Base-by-base conservation (phyloP, 2,888 invertebrate species). In the Magallana nippona region DNA sequence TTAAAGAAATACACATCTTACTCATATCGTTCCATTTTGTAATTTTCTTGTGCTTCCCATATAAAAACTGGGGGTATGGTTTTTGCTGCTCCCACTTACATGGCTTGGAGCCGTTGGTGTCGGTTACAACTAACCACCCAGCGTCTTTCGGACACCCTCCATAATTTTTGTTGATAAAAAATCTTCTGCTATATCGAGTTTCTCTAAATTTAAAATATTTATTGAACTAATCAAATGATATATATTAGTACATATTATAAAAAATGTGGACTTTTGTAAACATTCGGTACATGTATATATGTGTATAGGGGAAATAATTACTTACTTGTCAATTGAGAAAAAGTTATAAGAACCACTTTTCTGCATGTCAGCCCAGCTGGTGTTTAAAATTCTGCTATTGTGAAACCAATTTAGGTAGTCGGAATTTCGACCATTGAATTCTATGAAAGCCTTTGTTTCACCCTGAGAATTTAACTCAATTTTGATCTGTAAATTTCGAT, bases 351-450 rank as follows among this genome's bases (percentile, higher is more conserved):
- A 22, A 13, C 62, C 55, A 32, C 81, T 17, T 55, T 17, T 32
- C 19, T 13, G 32, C 44, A 81, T 44, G 44, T 60, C 62, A 44
- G 32, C 8, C 60, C 60, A 81, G n/a, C 81, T 81, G 44, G 44
- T 62, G 3, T 81, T n/a, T 2, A 10, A 15, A 27, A 81, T n/a
- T 2, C 62, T 62, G 15, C n/a, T 44, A 44, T 81, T 81, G 2
- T 32, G n/a, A 62, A 81, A 81, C 81, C 81, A 81, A 19, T 60
- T 81, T n/a, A 81, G 17, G 13, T 62, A n/a, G 32, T 60, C 44
- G 10, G 60, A 55, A 1, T 44, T 19, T 19, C n/a, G 32, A 11
- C 60, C 81, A 32, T 81, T 62, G 10, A 81, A 81, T 44, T 32
- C 62, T 1, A 81, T n/a, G 44, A 60, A 81, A 22, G 44, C 62